A percentile compares a stretch with the other conserved stretches of the same genome.
Conservation (phyloP, 2,113 vertebrate genomes). For the Atractosteus spatula region DNA sequence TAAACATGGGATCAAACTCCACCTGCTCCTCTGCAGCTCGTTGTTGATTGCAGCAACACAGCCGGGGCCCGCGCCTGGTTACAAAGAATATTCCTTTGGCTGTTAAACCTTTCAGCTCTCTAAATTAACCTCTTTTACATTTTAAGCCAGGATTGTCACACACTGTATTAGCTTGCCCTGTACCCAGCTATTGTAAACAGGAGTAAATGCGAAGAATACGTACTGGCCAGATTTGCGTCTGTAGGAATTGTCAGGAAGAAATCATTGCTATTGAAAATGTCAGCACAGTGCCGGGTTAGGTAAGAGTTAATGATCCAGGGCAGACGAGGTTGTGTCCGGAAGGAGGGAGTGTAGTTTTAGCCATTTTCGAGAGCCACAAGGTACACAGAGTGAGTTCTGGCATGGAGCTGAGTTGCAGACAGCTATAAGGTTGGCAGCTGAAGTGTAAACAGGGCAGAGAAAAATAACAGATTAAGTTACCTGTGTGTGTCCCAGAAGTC, state of each 20-base stretch:
- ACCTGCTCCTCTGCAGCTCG: too few relatives aligned
- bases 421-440: slow-evolving; percentile 16
- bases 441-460: slow-evolving; percentile 18
- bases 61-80: too few relatives aligned
- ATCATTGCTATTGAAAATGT: neutral
- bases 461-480: slow-evolving; percentile 18
- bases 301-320: slow-evolving; percentile 1
- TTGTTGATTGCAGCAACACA: too few relatives aligned
- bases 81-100: too few relatives aligned
- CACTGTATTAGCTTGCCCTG: too few relatives aligned
- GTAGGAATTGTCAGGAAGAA: too few relatives aligned
- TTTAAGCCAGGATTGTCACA: too few relatives aligned
- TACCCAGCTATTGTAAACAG: too few relatives aligned
- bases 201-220: too few relatives aligned
- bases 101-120: too few relatives aligned
- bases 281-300: neutral
- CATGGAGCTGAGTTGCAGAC: slow-evolving; percentile 3
- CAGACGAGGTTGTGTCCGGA: slow-evolving; percentile 1
- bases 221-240: neutral
- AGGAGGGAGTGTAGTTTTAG: neutral
- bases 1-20: too few relatives aligned
- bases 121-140: too few relatives aligned
- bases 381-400: neutral
- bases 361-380: neutral
- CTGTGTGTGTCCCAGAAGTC: slow-evolving; percentile 5